These are phyloP conservation scores for Cyanocitta stelleri DNA, from an alignment of 2,113 vertebrate genomes.

Conservation along the genomic window DNA sequence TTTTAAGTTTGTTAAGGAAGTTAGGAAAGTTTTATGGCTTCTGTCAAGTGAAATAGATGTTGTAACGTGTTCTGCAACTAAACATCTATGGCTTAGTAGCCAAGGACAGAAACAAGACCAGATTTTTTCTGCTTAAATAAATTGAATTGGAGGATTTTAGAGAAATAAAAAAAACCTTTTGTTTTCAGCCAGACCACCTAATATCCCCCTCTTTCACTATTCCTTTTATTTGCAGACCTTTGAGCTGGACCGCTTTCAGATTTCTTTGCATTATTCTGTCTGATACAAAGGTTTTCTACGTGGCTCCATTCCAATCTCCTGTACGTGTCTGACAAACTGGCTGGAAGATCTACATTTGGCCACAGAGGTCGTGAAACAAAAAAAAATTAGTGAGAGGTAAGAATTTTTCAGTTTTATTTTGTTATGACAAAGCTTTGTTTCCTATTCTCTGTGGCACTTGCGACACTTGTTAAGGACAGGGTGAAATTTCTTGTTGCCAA, in stretches of 20 bases:
- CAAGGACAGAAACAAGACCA: background rate
- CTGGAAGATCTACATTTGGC: conserved; percentile 19
- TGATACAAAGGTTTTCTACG: background rate
- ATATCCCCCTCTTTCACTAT: background rate
- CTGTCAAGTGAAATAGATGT: background rate
- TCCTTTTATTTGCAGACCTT: background rate
- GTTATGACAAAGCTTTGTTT: background rate
- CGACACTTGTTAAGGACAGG: conserved; percentile 9
- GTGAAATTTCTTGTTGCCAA: background rate
- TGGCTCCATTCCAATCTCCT: background rate
- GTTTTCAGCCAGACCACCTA: background rate
- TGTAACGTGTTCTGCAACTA: background rate
- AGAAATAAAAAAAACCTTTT: background rate
- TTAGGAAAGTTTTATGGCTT: background rate
- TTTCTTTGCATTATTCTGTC: background rate
- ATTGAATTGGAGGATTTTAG: background rate
- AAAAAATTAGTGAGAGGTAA: background rate
- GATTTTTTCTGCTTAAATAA: background rate
- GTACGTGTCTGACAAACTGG: background rate
- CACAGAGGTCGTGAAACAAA: background rate
- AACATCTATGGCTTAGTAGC: background rate
- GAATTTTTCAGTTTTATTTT: background rate
- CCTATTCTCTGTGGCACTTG: background rate
- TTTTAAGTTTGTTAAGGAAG: background rate
- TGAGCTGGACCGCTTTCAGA: background rate